phyloP scores from a whole-genome alignment of 2,888 invertebrate genomes.

The Patella depressa region DNA sequence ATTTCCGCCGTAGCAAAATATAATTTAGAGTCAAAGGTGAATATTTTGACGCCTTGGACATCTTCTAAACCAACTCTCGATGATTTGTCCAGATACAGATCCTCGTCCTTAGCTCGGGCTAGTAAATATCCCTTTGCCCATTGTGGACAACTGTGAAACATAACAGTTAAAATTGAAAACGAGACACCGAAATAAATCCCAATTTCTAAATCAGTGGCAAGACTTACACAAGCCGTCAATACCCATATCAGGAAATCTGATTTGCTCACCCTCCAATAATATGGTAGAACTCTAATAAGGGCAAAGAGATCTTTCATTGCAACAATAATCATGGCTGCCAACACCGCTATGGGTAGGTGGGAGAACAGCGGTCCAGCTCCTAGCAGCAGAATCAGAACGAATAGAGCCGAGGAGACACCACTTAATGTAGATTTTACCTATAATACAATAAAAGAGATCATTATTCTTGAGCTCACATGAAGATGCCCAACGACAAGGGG shows the following conservation, averaged over 20 bases:
- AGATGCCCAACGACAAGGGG: too few species aligned
- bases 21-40: not conserved
- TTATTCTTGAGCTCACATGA: too few species aligned
- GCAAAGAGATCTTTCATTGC: slow-evolving; percentile 72
- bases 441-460: not conserved
- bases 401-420: slow-evolving; percentile 50
- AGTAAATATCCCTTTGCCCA: slow-evolving; percentile 37
- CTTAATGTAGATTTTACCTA: slow-evolving; percentile 40
- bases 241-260: slow-evolving; percentile 78
- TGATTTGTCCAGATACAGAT: slow-evolving; percentile 26
- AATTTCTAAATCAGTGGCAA: slow-evolving; percentile 54
- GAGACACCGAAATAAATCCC: slow-evolving; percentile 59
- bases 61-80: slow-evolving; percentile 17
- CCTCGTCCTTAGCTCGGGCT: slow-evolving; percentile 30
- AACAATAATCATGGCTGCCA: slow-evolving; percentile 72
- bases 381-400: slow-evolving; percentile 59
- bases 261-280: slow-evolving; percentile 82
- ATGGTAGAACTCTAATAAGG: slow-evolving; percentile 79
- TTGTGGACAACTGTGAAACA: slow-evolving; percentile 42
- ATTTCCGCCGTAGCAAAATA: slow-evolving; percentile 24
- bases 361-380: slow-evolving; percentile 58
- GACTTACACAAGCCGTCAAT: slow-evolving; percentile 45
- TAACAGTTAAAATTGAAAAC: slow-evolving; percentile 45
- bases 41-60: not conserved
- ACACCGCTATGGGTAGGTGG: slow-evolving; percentile 61